Base-by-base conservation (phyloP, 2,888 invertebrate genomes). In the Lithophane semibrunnea region DNA sequence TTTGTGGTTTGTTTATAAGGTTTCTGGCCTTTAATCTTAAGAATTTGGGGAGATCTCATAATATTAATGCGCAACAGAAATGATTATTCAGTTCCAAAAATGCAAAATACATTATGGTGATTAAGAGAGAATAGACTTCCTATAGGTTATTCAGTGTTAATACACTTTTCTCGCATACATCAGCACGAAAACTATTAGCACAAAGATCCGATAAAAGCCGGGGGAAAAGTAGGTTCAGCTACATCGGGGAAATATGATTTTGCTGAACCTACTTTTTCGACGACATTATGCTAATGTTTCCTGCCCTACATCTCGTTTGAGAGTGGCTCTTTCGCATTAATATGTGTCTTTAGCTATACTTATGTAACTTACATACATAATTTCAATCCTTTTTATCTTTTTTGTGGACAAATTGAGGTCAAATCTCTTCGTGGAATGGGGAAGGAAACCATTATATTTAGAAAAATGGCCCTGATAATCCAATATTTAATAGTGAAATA, bases 251-350 rank as follows among this genome's bases (percentile, higher is more conserved):
- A 86, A 85, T 86, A 84, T 86, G 79, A 86, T 87, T 88, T 86
- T 79, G 88, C 87, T 87, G 87, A 88, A 83, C 63, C 44, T 79
- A 80, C 82, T 79, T 84, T 79, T 82, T 80, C 78, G 78, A 84
- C 77, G 88, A 80, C 82, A 87, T 87, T 88, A 88, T 88, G 88
- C 75, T 88, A 88, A 88, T 88, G 69, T 75, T 77, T 72, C 77
- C 79, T 86, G 84, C 65, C 84, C 88, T 70, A 87, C 75, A 88
- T 86, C 73, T 80, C 83, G 84, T 83, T 80, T 74, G 79, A 82
- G 75, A 80, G 79, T 73, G 78, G 80, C 82, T 81, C 73, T 72
- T 69, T 72, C 75, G 63, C 79, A 79, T 85, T 87, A 84, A 82
- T 86, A 81, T 82, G 70, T 83, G 75, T 68, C 73, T 75, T 65